A percentile compares a stretch with the other conserved stretches of the same genome.
phyloP scores from a whole-genome alignment of 1,140 invertebrate genomes.

The Zeugodacus cucurbitae region DNA sequence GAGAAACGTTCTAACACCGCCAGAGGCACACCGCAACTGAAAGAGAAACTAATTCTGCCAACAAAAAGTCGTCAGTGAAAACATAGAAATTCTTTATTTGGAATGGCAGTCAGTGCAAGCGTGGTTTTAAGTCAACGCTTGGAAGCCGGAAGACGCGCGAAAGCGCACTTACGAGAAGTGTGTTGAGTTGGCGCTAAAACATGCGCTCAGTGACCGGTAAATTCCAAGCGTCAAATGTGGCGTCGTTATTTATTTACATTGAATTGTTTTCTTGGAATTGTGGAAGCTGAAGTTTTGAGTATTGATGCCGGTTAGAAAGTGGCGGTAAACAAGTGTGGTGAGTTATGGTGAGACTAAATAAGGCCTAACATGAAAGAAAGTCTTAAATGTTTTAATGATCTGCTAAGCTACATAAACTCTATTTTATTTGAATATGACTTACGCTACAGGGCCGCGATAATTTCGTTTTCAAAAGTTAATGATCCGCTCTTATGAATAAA shows the following conservation, averaged over 20 bases:
- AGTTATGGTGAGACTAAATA: background rate
- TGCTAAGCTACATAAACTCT: too few species aligned
- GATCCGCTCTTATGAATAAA: too few species aligned
- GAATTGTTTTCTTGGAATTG: background rate
- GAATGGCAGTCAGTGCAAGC: background rate
- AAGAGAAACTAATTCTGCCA: constrained; percentile 6
- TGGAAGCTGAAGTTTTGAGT: background rate
- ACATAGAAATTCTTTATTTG: constrained; percentile 33
- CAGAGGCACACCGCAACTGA: constrained; percentile 28
- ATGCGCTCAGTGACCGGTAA: background rate
- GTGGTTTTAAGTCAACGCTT: background rate
- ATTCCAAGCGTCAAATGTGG: constrained; percentile 1
- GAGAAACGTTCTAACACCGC: background rate
- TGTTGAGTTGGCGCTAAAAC: background rate
- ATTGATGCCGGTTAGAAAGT: background rate
- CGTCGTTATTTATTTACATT: background rate
- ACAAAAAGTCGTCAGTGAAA: constrained; percentile 6
- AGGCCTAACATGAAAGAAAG: too few species aligned
- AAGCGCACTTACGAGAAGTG: background rate
- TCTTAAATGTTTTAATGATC: too few species aligned
- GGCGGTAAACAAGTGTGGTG: background rate
- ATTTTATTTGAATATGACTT: too few species aligned
- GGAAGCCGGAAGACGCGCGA: background rate
- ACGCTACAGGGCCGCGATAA: too few species aligned
- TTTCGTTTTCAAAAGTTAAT: too few species aligned